Conservation (phyloP, 2,113 vertebrate species). For the Mohoua ochrocephala region DNA sequence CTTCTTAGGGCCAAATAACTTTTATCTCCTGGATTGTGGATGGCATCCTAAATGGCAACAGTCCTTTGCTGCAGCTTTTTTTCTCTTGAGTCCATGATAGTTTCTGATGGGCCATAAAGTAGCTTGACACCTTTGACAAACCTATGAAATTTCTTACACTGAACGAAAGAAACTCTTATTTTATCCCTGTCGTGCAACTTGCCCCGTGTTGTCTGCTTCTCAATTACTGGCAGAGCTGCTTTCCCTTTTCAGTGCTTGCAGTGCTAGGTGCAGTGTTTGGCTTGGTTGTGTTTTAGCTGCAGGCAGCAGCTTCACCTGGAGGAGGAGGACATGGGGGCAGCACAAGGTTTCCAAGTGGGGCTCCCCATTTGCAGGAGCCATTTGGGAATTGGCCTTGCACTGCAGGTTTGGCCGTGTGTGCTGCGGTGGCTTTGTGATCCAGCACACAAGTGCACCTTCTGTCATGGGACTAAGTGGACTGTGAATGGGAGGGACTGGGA, state of each 20-base stretch:
- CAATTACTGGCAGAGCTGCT: background rate
- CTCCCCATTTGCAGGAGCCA: background rate
- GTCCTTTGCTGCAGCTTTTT: background rate
- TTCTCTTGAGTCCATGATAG: background rate
- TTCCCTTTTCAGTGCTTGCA: rapidly evolving
- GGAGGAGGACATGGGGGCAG: background rate
- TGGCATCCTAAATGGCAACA: background rate
- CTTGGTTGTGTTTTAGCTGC: background rate
- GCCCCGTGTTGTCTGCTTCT: background rate
- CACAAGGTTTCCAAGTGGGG: background rate
- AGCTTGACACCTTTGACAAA: background rate
- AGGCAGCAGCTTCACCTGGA: background rate
- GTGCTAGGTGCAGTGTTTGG: background rate
- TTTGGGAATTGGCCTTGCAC: background rate
- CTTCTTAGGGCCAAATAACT: background rate
- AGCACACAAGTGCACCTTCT: background rate
- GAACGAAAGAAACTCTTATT: background rate
- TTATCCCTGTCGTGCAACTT: background rate
- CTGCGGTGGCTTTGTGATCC: rapidly evolving
- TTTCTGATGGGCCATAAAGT: background rate
- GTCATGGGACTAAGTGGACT: background rate
- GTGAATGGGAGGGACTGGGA: background rate
- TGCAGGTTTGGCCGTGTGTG: rapidly evolving
- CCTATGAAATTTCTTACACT: background rate
- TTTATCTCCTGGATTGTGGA: background rate